phyloP scores from a whole-genome alignment of 2,888 invertebrate species.

The Ischnus inquisitorius region DNA sequence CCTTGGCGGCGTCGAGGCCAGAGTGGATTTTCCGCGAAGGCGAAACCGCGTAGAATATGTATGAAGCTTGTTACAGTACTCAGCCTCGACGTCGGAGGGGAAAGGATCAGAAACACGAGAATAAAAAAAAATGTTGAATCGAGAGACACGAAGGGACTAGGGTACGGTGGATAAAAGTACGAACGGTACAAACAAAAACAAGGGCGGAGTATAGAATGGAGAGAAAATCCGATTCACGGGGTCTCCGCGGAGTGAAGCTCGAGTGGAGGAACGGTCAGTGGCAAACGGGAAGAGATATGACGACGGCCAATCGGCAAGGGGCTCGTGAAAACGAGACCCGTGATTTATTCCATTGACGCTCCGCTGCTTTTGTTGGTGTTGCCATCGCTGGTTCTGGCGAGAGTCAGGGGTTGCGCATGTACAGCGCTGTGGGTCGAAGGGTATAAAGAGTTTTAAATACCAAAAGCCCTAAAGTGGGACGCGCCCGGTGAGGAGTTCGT shows the following conservation, averaged over 20 bases:
- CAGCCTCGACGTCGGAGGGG: not conserved
- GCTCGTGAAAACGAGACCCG: slow-evolving; percentile 55
- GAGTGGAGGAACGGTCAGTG: slow-evolving; percentile 49
- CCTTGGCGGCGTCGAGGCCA: not conserved
- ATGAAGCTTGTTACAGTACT: slow-evolving; percentile 39
- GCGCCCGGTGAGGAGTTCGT: slow-evolving; percentile 19
- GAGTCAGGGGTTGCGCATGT: slow-evolving; percentile 32
- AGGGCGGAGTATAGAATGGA: slow-evolving; percentile 1
- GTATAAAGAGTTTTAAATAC: slow-evolving; percentile 41
- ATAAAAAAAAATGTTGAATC: not conserved
- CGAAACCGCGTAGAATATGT: slow-evolving; percentile 50
- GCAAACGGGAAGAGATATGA: slow-evolving; percentile 63
- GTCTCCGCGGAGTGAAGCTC: slow-evolving; percentile 32
- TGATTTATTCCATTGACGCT: slow-evolving; percentile 55
- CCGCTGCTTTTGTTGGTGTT: not conserved
- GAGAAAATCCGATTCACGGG: slow-evolving; percentile 27
- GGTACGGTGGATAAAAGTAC: not conserved
- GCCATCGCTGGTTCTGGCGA: slow-evolving; percentile 21
- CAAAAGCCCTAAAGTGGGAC: slow-evolving; percentile 19
- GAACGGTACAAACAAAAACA: not conserved
- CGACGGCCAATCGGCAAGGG: slow-evolving; percentile 61
- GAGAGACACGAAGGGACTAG: not conserved
- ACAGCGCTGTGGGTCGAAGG: slow-evolving; percentile 6
- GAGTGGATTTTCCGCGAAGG: slow-evolving; percentile 40
- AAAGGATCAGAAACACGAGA: slow-evolving; percentile 8